Evolutionary conservation across 2,797 vertebrate genomes (phyloP), one percentile per base, ranked within the genome.

Genomic region (Squalus acanthias): DNA sequence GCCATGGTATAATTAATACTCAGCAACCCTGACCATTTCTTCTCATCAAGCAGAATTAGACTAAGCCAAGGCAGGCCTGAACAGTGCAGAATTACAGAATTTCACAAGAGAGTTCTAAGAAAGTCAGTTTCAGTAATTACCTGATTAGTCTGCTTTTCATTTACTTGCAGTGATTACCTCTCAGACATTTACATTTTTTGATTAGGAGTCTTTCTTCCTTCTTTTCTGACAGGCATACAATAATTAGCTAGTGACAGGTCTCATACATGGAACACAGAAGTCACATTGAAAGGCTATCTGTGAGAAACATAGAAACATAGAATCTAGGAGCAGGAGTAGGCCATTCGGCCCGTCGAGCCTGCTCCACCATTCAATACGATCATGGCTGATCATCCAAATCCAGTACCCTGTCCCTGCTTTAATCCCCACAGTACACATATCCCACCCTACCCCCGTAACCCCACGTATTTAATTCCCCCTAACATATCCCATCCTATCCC

Each of bases 91-190:
- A 22, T 5, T 69, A 69, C 3, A 39, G 63, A 70, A 69, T 50
- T 39, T 70, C 65, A 69, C 65, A 69, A 95, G 67, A 70, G 67
- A 72, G 53, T 95, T 72, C 5, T 50, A 72, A 95, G 93, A 24
- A 72, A 72, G 67, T 13, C 13, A 29, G 69, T 74, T 95, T 57
- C 57, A 95, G 67, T 69, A 50, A 95, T 95, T 72, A 76, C 12
- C 50, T 95, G 50, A 76, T 95, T 57, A 74, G 46, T 95, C 94
- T 76, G 70, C 50, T 57, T 95, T 95, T 95, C 94, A 95, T 57
- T 95, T 95, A 39, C 50, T 17, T 72, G 24, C 26, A 33, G 24
- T 74, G 94, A 95, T 95, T 95, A 72, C 24, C 4, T 95, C 10
- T 50, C 39, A 72, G 93, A 70, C 22, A 57, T 57, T 95, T 74